Conservation (phyloP, 2,113 vertebrate species). For the Pogona vitticeps region DNA sequence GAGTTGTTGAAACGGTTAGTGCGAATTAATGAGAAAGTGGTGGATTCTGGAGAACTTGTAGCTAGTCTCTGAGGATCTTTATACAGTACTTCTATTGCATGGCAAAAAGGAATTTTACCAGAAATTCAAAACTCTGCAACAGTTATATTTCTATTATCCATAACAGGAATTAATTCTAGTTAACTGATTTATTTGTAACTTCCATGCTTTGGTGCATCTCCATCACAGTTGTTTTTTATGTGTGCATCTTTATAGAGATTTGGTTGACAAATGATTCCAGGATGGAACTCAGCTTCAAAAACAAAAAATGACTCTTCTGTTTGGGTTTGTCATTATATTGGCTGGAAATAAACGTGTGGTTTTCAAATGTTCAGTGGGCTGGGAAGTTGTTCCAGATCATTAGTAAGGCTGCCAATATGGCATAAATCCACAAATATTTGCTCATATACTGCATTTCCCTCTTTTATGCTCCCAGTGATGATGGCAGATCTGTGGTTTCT, state of each 20-base stretch:
- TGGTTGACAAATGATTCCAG: background rate
- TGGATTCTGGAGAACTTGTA: too few relatives aligned
- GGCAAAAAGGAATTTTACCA: too few relatives aligned
- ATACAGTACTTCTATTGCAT: too few relatives aligned
- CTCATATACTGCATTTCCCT: background rate
- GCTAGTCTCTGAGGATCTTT: too few relatives aligned
- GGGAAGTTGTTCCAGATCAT: conserved; percentile 17
- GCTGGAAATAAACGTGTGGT: accelerated
- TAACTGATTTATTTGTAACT: too few relatives aligned
- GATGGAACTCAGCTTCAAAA: background rate
- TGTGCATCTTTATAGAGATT: background rate
- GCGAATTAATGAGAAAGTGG: too few relatives aligned
- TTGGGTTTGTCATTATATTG: background rate
- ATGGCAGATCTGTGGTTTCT: conserved; percentile 4
- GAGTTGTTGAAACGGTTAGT: too few relatives aligned
- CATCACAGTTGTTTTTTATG: background rate
- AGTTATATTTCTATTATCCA: background rate
- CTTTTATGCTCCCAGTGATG: background rate
- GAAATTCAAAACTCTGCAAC: too few relatives aligned
- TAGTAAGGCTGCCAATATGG: background rate
- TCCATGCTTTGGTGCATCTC: background rate
- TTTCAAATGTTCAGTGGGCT: conserved; percentile 3
- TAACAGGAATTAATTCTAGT: background rate
- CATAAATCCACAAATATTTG: background rate
- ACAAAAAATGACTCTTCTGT: background rate